phyloP scores from a whole-genome alignment of 2,113 vertebrate species.

The Corythaeola cristata region DNA sequence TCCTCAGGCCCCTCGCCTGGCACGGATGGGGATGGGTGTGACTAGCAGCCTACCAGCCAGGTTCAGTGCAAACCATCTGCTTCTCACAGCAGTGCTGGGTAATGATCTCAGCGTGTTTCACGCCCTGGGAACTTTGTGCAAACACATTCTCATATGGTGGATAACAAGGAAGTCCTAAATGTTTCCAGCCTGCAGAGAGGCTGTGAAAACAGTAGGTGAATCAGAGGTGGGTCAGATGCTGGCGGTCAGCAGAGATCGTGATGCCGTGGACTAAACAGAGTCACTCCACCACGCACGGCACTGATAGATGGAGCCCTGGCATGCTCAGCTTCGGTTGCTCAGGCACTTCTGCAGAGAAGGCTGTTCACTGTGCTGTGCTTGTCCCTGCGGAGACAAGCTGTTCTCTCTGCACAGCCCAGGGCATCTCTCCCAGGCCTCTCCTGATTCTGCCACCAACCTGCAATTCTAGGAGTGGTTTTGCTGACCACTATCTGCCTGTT shows the following conservation, averaged over 20 bases:
- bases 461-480: neutral
- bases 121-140: neutral
- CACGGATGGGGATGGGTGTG: accelerated
- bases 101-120: neutral
- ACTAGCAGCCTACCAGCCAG: neutral
- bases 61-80: neutral
- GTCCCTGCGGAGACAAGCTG: neutral
- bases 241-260: neutral
- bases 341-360: neutral
- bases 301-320: neutral
- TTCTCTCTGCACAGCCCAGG: neutral
- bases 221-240: neutral
- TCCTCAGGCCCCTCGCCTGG: neutral
- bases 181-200: neutral
- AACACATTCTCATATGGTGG: neutral
- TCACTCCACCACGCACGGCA: accelerated
- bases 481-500: neutral
- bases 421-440: neutral
- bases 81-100: neutral
- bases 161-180: neutral
- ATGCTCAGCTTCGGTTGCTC: accelerated
- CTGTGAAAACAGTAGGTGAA: neutral
- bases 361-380: neutral
- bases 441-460: neutral
- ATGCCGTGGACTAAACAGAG: neutral